Conservation (phyloP, 2,888 invertebrate genomes). For the Pyrrhosoma nymphula region DNA sequence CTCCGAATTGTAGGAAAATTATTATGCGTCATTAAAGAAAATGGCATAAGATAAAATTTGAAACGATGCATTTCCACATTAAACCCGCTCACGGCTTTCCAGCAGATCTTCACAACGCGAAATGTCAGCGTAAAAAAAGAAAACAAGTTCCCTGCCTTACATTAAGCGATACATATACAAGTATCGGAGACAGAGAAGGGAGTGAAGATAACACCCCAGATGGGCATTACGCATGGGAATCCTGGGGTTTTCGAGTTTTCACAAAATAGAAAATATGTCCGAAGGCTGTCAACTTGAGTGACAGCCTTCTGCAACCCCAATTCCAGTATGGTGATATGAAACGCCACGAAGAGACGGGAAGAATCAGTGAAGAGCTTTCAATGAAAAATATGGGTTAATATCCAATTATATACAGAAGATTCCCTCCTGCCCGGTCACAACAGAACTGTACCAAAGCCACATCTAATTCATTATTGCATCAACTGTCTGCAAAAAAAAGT, state of each 20-base stretch:
- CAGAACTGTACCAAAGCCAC: too few relatives aligned
- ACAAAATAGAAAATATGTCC: not conserved
- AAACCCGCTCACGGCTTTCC: not conserved
- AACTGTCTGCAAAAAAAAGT: too few relatives aligned
- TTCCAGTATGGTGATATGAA: not conserved
- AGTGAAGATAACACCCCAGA: not conserved
- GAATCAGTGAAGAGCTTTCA: not conserved
- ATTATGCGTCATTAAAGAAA: too few relatives aligned
- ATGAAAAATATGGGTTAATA: too few relatives aligned
- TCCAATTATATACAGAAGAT: too few relatives aligned
- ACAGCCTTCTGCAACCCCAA: not conserved
- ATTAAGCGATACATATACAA: not conserved
- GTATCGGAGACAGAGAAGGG: not conserved
- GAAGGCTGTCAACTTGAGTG: not conserved
- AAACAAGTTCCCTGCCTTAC: not conserved
- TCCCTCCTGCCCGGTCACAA: too few relatives aligned
- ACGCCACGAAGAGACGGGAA: not conserved
- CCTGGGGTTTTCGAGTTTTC: not conserved
- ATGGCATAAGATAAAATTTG: not conserved
- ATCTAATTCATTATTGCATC: too few relatives aligned
- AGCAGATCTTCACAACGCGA: not conserved
- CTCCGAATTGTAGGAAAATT: not conserved
- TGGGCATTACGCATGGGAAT: not conserved
- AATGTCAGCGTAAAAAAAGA: not conserved
- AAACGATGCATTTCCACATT: not conserved